A percentile compares a stretch with the other conserved stretches of the same genome.
phyloP scores from a whole-genome alignment of 2,888 invertebrate species.

The Minunthozetes semirufus region DNA sequence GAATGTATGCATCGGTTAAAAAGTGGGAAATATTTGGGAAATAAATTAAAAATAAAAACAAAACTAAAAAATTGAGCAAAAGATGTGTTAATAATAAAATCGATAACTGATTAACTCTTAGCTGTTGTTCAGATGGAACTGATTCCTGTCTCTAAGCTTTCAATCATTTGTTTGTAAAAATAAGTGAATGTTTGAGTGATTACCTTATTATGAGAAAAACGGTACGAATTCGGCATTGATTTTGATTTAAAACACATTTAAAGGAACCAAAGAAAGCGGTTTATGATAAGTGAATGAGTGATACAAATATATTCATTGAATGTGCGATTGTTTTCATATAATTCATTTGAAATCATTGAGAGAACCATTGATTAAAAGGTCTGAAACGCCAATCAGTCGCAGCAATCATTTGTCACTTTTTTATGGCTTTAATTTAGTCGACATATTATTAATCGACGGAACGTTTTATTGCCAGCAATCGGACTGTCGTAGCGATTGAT shows the following conservation, averaged over 20 bases:
- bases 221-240: constrained; percentile 20
- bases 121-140: too few relatives aligned
- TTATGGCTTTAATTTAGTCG: neutral
- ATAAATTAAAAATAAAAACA: neutral
- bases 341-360: neutral
- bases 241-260: constrained; percentile 14
- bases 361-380: constrained; percentile 21
- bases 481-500: constrained; percentile 11
- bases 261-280: constrained; percentile 33
- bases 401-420: constrained; percentile 15
- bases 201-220: constrained; percentile 25
- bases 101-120: too few relatives aligned
- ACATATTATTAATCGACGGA: constrained; percentile 21
- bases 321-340: constrained; percentile 1
- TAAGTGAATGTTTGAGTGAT: neutral
- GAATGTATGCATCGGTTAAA: neutral
- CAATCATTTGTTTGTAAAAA: neutral
- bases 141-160: too few relatives aligned
- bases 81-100: too few relatives aligned
- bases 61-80: neutral
- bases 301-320: neutral
- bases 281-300: constrained; percentile 9
- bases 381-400: constrained; percentile 10
- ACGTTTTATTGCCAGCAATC: neutral
- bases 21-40: neutral